Evolutionary conservation across 1,140 invertebrate species (phyloP).

Genomic region (Drosophila pandora): DNA sequence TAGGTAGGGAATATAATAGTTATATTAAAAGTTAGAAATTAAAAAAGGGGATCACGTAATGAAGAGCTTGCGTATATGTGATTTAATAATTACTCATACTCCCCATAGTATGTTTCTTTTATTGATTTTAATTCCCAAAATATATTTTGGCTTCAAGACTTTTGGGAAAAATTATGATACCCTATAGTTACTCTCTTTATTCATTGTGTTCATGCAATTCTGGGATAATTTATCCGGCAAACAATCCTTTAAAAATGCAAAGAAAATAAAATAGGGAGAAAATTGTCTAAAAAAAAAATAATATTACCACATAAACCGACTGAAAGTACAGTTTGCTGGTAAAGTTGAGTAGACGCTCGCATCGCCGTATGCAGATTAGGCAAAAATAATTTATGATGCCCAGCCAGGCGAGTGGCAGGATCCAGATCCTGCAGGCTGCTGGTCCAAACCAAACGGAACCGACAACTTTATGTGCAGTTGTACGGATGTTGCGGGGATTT

Average conservation of each 20-base stretch:
- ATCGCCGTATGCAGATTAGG: constrained; percentile 68
- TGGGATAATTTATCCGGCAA: not conserved
- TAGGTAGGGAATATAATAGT: no score
- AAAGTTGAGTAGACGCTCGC: constrained; percentile 24
- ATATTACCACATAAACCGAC: constrained; percentile 12
- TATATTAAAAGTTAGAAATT: no score
- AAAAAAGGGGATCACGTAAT: no score
- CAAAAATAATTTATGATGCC: constrained; percentile 72
- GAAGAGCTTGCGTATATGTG: no score
- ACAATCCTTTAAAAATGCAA: not conserved
- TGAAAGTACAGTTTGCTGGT: constrained; percentile 8
- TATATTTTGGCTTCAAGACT: no score
- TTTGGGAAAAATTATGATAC: no score
- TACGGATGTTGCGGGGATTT: constrained; percentile 1
- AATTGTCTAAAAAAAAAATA: not conserved
- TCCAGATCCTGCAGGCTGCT: constrained; percentile 11
- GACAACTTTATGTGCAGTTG: constrained; percentile 23
- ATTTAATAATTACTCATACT: no score
- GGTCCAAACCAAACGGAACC: not conserved
- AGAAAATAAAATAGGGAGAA: not conserved
- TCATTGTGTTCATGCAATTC: not conserved
- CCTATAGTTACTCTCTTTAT: not conserved
- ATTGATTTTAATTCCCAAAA: no score
- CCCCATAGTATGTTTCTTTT: no score
- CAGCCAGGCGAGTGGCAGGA: constrained; percentile 40